Percentiles rank a stretch among this genome's conserved stretches.
Evolutionary conservation across 2,888 invertebrate genomes (phyloP).

Genomic region (Raillietiella orientalis): DNA sequence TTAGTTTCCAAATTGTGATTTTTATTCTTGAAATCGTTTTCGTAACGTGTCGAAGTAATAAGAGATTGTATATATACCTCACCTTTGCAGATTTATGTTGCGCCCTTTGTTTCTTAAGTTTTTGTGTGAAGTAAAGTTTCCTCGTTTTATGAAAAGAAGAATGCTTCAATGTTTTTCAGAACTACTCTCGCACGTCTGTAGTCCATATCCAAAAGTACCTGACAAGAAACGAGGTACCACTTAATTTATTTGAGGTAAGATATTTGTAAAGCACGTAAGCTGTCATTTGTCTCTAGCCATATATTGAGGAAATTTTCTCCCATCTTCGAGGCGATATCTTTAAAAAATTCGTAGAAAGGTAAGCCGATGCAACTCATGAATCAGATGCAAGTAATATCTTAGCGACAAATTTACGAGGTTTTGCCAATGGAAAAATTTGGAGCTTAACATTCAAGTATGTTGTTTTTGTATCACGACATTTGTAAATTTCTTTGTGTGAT

Average conservation of each 20-base stretch:
- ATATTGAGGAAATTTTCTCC: conserved; percentile 97
- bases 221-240: conserved; percentile 84
- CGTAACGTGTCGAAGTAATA: no score
- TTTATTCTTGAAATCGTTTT: conserved; percentile 2
- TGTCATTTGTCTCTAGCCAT: conserved; percentile 40
- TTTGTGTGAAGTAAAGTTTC: no score
- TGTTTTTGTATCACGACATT: no score
- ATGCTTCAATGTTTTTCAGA: no score
- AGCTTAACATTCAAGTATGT: conserved; percentile 83
- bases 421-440: conserved; percentile 99
- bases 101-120: no score
- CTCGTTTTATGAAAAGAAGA: no score
- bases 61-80: no score
- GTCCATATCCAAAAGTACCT: conserved; percentile 92
- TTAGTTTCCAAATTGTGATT: conserved; percentile 1
- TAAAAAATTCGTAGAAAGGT: conserved; percentile 95
- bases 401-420: conserved; percentile 32
- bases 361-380: conserved; percentile 10
- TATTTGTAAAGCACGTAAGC: conserved; percentile 3
- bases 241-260: conserved; percentile 82
- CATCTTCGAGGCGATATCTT: conserved; percentile 88
- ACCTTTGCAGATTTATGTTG: no score
- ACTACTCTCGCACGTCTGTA: conserved; percentile 88
- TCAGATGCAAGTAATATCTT: neutral
- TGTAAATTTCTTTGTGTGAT: no score